These are phyloP conservation scores for Pristionchus maxplancki DNA, from an alignment of 2,888 invertebrate species.

Conservation along the genomic window DNA sequence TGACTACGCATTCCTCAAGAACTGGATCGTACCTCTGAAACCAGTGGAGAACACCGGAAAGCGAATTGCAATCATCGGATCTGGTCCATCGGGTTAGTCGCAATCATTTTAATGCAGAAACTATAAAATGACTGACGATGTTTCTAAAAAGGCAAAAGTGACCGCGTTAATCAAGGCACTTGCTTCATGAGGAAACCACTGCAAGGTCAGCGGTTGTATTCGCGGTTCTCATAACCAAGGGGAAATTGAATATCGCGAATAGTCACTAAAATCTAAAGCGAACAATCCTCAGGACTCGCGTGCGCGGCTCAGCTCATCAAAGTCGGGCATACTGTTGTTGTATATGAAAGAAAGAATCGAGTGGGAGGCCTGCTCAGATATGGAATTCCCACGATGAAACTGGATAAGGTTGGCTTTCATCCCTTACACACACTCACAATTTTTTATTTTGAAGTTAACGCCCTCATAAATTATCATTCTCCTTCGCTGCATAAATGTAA, in stretches of 20 bases:
- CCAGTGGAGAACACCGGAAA: constrained; percentile 87
- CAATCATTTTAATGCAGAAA: neutral
- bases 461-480: too few species aligned
- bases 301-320: constrained; percentile 98
- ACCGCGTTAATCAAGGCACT: too few species aligned
- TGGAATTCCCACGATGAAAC: constrained; percentile 99
- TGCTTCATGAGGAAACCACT: too few species aligned
- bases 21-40: constrained; percentile 87
- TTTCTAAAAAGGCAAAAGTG: too few species aligned
- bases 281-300: constrained; percentile 83
- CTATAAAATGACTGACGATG: too few species aligned
- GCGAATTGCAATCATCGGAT: constrained; percentile 91
- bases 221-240: too few species aligned
- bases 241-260: too few species aligned
- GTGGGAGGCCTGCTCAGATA: constrained; percentile 92
- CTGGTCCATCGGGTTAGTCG: constrained; percentile 86
- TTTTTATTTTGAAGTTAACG: too few species aligned
- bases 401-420: constrained; percentile 87
- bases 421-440: too few species aligned
- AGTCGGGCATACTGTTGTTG: constrained; percentile 95
- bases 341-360: constrained; percentile 96
- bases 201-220: too few species aligned
- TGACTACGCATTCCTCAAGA: constrained; percentile 96
- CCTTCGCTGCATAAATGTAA: too few species aligned
- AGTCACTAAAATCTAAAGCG: too few species aligned